Base-by-base conservation (phyloP, 2,113 vertebrate species). In the Nipponia nippon region DNA sequence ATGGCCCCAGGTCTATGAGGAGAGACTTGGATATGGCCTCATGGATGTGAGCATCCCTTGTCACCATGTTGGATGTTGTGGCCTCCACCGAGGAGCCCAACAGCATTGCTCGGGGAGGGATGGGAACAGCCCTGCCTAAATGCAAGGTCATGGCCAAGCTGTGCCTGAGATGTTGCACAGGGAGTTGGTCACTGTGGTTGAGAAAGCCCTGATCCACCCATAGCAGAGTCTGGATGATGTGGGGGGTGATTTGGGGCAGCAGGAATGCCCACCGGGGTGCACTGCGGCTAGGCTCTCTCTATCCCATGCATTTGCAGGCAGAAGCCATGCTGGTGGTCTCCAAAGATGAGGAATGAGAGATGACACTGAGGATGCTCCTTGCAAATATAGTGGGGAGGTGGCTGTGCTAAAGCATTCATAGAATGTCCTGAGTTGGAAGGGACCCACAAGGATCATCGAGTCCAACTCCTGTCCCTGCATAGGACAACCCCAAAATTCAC, bases 301-400 rank as follows among this genome's bases (percentile, higher is more conserved):
- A 5, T 32, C n/a, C 67, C 15, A 13, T 6, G 14, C 49, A 30
- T 44, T 12, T 27, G 27, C 34, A 58, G 66, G 66, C 30, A 65
- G 58, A 32, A 50, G 59, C 27, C 0, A 0, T 7, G 29, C 29
- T 19, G 29, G 25, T 20, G 29, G 34, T 30, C 34, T 29, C 38
- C 4, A 3, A 30, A 61, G 32, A 16, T 17, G 36, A 29, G 72
- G 40, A 79, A 38, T 21, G 29, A 40, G 58, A 23, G 56, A 27
- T 23, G 23, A 50, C 5, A 6, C 22, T 9, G 65, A 16, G 42
- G 58, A 23, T 36, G 46, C 14, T 27, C 36, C 70, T 59, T 58
- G 50, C 21, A 50, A 36, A 52, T 30, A 16, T 14, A 50, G 30
- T 9, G 42, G 50, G 40, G 20, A 40, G 47, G 30, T 40, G 36